Conservation (phyloP, 2,888 invertebrate genomes). For the Stenolophus ochropezus region DNA sequence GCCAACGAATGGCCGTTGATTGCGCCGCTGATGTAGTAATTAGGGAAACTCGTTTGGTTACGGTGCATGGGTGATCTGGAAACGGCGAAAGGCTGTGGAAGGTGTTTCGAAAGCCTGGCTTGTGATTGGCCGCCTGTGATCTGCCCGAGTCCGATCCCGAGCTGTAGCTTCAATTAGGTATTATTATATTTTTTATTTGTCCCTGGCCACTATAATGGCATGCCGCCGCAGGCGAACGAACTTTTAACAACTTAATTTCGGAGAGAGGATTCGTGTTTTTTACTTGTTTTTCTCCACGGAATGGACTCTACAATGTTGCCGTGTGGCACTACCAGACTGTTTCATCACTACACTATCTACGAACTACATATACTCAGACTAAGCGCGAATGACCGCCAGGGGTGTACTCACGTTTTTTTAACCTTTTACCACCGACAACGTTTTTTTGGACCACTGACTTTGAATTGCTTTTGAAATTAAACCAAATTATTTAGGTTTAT, state of each 20-base stretch:
- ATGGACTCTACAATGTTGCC: constrained; percentile 54
- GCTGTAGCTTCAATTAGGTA: constrained; percentile 66
- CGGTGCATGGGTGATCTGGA: constrained; percentile 53
- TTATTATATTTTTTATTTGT: constrained; percentile 67
- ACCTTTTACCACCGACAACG: too few species aligned
- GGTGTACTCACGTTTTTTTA: too few species aligned
- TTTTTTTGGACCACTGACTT: too few species aligned
- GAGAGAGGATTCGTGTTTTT: constrained; percentile 64
- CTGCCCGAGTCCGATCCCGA: constrained; percentile 10
- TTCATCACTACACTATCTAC: constrained; percentile 27
- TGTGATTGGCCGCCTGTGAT: constrained; percentile 56
- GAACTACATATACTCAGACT: not conserved
- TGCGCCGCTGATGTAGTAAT: constrained; percentile 46
- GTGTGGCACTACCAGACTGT: constrained; percentile 28
- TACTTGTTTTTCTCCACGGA: constrained; percentile 62
- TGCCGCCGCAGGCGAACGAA: constrained; percentile 65
- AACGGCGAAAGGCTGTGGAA: constrained; percentile 50
- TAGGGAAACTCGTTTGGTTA: constrained; percentile 55
- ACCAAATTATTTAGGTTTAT: too few species aligned
- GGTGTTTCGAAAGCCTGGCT: constrained; percentile 57
- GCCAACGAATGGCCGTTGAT: constrained; percentile 32
- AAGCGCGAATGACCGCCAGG: not conserved
- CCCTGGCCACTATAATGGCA: constrained; percentile 65
- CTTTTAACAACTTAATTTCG: constrained; percentile 66
- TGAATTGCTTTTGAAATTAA: too few species aligned